A percentile compares a stretch with the other conserved stretches of the same genome.
These are phyloP conservation scores for Microtus oregoni DNA, from an alignment of 2,113 vertebrate species.

Conservation along the genomic window DNA sequence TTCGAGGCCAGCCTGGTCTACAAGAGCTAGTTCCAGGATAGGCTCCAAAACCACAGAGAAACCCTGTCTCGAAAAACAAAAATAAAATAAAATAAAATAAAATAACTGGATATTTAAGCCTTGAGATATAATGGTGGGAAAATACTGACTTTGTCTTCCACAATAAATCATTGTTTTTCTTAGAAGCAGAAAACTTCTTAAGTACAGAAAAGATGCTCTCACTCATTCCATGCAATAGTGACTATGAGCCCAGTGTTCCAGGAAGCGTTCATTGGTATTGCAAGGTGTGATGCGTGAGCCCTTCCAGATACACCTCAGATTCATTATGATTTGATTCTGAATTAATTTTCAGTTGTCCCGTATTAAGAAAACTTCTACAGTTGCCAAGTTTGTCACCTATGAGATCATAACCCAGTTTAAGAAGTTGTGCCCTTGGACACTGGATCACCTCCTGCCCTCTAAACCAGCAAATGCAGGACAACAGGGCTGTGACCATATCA, in stretches of 20 bases:
- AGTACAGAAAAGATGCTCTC: not conserved
- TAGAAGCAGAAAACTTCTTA: not conserved
- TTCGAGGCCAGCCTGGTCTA: too few species aligned
- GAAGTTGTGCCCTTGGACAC: not conserved
- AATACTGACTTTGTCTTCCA: not conserved
- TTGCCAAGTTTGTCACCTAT: not conserved
- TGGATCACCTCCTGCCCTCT: not conserved
- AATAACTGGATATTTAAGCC: not conserved
- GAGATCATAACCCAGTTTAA: not conserved
- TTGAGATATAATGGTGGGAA: not conserved
- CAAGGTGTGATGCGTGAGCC: not conserved
- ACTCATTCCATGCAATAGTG: not conserved
- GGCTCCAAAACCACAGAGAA: too few species aligned
- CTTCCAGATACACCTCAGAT: not conserved
- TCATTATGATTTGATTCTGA: not conserved
- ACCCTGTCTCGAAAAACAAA: too few species aligned
- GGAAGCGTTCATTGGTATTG: not conserved
- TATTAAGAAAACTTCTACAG: not conserved
- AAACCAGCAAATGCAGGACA: slow-evolving; percentile 62
- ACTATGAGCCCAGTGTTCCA: not conserved
- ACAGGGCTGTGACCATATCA: not conserved
- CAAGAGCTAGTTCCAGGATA: too few species aligned
- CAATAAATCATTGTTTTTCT: not conserved
- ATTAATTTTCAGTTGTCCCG: not conserved
- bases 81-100: too few species aligned